phyloP scores from a whole-genome alignment of 2,888 invertebrate genomes.

The Uloborus plumipes region DNA sequence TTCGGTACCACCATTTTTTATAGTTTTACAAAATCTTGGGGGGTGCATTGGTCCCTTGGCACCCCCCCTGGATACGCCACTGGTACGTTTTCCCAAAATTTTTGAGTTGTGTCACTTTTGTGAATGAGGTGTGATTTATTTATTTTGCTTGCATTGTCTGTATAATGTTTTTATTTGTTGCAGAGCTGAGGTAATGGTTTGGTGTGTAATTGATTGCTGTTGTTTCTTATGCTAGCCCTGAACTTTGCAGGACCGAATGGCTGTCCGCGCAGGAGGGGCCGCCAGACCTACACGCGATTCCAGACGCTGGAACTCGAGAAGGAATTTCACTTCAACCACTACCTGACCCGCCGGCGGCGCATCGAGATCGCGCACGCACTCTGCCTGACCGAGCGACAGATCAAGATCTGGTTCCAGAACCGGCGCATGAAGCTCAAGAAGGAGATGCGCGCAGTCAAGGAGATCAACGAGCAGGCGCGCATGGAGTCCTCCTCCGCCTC shows the following conservation, averaged over 20 bases:
- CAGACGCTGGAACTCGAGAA: constrained; percentile 98
- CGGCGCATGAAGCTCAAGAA: constrained; percentile 97
- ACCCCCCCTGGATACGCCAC: too few relatives aligned
- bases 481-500: constrained; percentile 57
- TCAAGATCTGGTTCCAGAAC: constrained; percentile 93
- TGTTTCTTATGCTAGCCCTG: constrained; percentile 58
- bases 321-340: constrained; percentile 98
- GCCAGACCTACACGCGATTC: constrained; percentile 98
- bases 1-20: too few relatives aligned
- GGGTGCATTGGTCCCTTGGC: too few relatives aligned
- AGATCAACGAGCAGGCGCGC: constrained; percentile 71
- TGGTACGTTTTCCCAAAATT: too few relatives aligned
- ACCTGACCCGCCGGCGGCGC: constrained; percentile 93
- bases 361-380: constrained; percentile 98
- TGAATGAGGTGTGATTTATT: too few relatives aligned
- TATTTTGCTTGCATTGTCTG: too few relatives aligned
- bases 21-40: too few relatives aligned
- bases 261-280: constrained; percentile 91
- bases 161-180: too few relatives aligned
- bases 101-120: too few relatives aligned
- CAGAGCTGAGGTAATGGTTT: neutral
- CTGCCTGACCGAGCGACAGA: constrained; percentile 95
- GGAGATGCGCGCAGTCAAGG: constrained; percentile 92
- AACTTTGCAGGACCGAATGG: constrained; percentile 86
- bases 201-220: constrained; percentile 39